Conservation (phyloP, 1,140 invertebrate species). For the Ceratina calcarata region DNA sequence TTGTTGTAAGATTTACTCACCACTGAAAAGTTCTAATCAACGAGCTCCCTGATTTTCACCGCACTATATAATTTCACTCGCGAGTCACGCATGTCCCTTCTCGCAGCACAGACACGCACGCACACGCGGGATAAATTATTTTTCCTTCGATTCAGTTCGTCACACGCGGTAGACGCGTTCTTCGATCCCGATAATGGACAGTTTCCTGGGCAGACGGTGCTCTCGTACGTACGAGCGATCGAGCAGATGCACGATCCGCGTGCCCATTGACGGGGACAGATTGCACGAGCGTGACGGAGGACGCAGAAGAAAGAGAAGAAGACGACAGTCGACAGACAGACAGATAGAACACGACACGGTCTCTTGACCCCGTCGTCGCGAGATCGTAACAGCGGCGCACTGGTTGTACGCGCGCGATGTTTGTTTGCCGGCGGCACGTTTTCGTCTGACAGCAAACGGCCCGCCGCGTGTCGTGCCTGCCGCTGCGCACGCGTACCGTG, state of each 20-base stretch:
- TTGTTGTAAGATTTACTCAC: too few relatives aligned
- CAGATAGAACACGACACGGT: slow-evolving; percentile 14
- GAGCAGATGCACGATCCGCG: slow-evolving; percentile 57
- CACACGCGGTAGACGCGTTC: slow-evolving; percentile 55
- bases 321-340: neutral
- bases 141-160: slow-evolving; percentile 43
- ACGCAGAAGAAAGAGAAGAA: neutral
- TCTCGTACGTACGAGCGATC: slow-evolving; percentile 35
- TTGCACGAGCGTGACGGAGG: neutral
- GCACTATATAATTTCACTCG: too few relatives aligned
- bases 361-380: slow-evolving; percentile 57
- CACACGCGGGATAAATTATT: too few relatives aligned
- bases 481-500: slow-evolving; percentile 12
- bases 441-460: slow-evolving; percentile 30
- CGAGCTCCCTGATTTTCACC: too few relatives aligned
- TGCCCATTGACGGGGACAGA: neutral
- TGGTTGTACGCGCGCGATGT: slow-evolving; percentile 11
- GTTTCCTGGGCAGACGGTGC: slow-evolving; percentile 74
- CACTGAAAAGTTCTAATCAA: too few relatives aligned
- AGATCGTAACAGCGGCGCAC: neutral
- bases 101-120: too few relatives aligned
- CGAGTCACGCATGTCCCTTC: too few relatives aligned
- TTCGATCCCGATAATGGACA: slow-evolving; percentile 68
- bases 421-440: slow-evolving; percentile 31
- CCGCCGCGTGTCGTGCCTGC: slow-evolving; percentile 22